Conservation (phyloP, 1,140 invertebrate genomes). For the Saccostrea glomerata region DNA sequence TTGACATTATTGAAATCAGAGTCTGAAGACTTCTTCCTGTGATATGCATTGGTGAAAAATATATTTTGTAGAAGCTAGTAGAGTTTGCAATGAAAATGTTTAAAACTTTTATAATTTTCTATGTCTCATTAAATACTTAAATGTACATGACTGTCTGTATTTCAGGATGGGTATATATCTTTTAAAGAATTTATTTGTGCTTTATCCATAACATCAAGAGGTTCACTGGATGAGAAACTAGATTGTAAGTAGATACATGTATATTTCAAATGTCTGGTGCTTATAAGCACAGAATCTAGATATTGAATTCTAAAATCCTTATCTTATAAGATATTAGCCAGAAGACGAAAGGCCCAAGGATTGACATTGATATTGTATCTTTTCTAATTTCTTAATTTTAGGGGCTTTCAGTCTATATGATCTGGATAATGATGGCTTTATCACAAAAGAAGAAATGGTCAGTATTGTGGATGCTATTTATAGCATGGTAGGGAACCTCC, state of each 20-base stretch:
- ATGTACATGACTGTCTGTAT: conserved; percentile 25
- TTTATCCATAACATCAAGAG: conserved; percentile 81
- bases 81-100: no score
- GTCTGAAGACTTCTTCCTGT: neutral
- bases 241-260: conserved; percentile 72
- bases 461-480: conserved; percentile 99
- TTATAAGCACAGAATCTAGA: no score
- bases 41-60: neutral
- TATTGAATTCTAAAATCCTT: no score
- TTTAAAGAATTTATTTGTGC: conserved; percentile 78
- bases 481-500: conserved; percentile 98
- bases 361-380: neutral
- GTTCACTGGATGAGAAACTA: conserved; percentile 93
- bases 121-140: no score
- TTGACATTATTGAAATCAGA: neutral
- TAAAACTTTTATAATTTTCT: no score
- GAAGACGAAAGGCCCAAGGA: no score
- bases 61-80: neutral
- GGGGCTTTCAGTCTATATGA: conserved; percentile 98
- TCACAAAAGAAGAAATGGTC: conserved; percentile 98
- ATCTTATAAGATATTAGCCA: no score
- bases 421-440: conserved; percentile 98
- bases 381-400: conserved; percentile 80
- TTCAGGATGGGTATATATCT: conserved; percentile 76
- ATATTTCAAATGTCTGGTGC: no score